Evolutionary conservation across 2,113 vertebrate species (phyloP).

Genomic region (Alaudala cheleensis): DNA sequence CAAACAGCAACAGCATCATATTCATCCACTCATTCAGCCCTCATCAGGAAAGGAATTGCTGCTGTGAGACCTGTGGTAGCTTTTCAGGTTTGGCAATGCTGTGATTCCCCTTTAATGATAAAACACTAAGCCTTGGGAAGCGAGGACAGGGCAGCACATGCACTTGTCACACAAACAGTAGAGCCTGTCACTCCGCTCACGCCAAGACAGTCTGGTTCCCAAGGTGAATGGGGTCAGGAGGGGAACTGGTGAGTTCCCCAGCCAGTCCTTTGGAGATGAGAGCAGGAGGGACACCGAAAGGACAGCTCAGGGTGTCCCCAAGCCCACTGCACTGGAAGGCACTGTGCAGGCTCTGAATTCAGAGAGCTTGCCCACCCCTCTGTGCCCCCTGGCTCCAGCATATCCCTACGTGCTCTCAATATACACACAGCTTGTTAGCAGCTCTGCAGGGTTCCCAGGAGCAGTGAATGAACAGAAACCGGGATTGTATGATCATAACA

Average conservation of each 20-base stretch:
- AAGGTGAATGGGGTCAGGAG: neutral
- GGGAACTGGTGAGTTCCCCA: neutral
- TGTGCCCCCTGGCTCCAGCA: neutral
- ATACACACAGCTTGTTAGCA: slow-evolving; percentile 36
- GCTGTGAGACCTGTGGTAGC: neutral
- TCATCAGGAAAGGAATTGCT: neutral
- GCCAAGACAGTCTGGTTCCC: neutral
- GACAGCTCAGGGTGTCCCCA: neutral
- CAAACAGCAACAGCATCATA: no score
- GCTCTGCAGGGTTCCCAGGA: neutral
- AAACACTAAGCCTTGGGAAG: neutral
- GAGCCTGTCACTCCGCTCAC: neutral
- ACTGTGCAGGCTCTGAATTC: neutral
- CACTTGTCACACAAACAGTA: neutral
- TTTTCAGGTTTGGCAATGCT: neutral
- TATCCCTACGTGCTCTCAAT: neutral
- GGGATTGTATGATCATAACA: slow-evolving; percentile 13
- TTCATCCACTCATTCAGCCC: neutral
- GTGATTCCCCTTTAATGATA: neutral
- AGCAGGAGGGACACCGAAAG: neutral
- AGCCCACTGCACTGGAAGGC: neutral
- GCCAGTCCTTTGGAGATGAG: neutral
- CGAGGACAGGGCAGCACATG: neutral
- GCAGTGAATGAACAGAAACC: slow-evolving; percentile 5
- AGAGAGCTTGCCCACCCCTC: neutral